Base-by-base conservation (phyloP, 1,140 invertebrate species). In the Drosophila sturtevanti region DNA sequence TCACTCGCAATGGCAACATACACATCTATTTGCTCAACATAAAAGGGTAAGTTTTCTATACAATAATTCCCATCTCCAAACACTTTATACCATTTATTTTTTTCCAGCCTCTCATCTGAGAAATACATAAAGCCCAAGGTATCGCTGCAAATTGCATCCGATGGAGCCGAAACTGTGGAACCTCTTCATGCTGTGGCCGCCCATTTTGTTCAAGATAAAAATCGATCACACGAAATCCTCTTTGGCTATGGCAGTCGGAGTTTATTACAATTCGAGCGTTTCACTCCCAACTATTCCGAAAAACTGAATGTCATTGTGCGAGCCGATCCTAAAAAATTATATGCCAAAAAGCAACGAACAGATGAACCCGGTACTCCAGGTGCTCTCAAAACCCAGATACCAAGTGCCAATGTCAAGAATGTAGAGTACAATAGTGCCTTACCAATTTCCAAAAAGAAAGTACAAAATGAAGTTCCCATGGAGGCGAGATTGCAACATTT, bases 11-110 rank as follows among this genome's bases (percentile, higher is more conserved):
- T 90, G 97, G 97, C 12, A 94, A 95, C 41, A 94, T 96, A 51
- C 94, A 97, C 90, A 92, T 97, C 35, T 98, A 96, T 92, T 93
- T 95, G 72, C 95, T 96, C 72, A 94, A 94, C 70, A 92, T 95
- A 41, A 97, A 97, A 92, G 95, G 95, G 93, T 95, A 92, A 66
- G 37, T 27, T 14, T n/a, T n/a, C n/a, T n/a, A 11, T 6, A 2
- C 10, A 5, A 0, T 0, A 24, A 12, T 14, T 48, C 3, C 0
- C 27, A 2, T 11, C 9, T 48, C 34, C n/a, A n/a, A n/a, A n/a
- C n/a, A n/a, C n/a, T n/a, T n/a, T n/a, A n/a, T n/a, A n/a, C n/a
- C n/a, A 0, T 3, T 0, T 27, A 11, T 6, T 11, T 22, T n/a
- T 9, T 41, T 65, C 54, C 86, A 92, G 58, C 82, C 93, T 94